Conservation (phyloP, 2,113 vertebrate genomes). For the Vombatus ursinus region DNA sequence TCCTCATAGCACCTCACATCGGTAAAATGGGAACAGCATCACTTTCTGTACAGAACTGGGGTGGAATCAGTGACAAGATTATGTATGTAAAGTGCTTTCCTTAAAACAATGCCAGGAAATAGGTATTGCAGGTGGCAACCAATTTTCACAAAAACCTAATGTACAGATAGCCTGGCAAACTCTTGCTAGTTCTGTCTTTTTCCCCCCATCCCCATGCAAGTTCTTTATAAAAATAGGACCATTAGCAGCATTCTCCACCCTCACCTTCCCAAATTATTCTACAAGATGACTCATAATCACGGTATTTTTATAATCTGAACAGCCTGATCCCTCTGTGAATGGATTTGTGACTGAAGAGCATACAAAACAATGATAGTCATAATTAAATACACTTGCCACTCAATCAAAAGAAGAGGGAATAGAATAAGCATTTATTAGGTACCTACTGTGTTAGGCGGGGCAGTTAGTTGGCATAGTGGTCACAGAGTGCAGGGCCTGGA, state of each 20-base stretch:
- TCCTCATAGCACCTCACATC: background rate
- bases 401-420: background rate
- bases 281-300: background rate
- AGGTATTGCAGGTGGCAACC: background rate
- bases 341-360: background rate
- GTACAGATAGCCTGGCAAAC: background rate
- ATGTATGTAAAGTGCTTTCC: background rate
- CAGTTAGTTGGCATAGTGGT: background rate
- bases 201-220: background rate
- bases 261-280: background rate
- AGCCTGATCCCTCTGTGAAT: background rate
- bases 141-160: background rate
- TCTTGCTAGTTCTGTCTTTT: background rate
- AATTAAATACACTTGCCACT: background rate
- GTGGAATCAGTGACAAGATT: background rate
- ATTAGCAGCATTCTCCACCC: background rate
- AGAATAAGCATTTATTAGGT: background rate
- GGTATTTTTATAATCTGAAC: background rate
- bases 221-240: background rate
- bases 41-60: background rate
- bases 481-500: background rate
- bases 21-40: background rate
- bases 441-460: background rate
- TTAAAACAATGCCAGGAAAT: background rate
- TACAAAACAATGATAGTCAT: background rate